These are phyloP conservation scores for Regulus satrapa DNA, from an alignment of 2,113 vertebrate genomes.

Conservation along the genomic window DNA sequence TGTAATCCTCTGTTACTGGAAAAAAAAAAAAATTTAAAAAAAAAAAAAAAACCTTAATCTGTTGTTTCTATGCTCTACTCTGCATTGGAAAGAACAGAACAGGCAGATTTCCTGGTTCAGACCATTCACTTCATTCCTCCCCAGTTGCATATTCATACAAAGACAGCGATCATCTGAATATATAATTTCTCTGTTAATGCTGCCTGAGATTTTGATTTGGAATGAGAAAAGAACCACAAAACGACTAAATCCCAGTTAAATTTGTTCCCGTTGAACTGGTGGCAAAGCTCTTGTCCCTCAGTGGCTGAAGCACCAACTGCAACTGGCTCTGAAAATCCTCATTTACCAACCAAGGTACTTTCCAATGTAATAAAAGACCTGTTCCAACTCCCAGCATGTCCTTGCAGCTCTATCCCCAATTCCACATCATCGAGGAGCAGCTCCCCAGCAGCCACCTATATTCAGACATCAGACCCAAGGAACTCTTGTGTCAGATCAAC, in stretches of 20 bases:
- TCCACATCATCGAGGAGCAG: background rate
- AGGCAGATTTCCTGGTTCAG: background rate
- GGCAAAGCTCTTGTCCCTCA: background rate
- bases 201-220: background rate
- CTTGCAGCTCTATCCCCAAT: background rate
- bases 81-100: background rate
- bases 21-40: background rate
- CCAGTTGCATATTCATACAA: background rate
- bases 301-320: background rate
- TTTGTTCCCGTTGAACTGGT: rapidly evolving
- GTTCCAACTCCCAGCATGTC: background rate
- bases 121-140: background rate
- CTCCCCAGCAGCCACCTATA: too few relatives aligned
- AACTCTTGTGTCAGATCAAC: too few relatives aligned
- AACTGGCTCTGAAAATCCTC: background rate
- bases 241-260: background rate
- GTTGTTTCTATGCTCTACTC: background rate
- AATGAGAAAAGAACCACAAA: background rate
- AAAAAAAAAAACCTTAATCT: background rate
- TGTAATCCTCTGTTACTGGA: background rate
- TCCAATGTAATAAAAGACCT: background rate
- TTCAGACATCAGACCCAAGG: background rate
- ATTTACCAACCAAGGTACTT: background rate
- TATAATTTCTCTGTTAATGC: background rate
- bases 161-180: background rate